These are phyloP conservation scores for Rhadinocentrus ornatus DNA, from an alignment of 2,797 vertebrate species.

Conservation along the genomic window DNA sequence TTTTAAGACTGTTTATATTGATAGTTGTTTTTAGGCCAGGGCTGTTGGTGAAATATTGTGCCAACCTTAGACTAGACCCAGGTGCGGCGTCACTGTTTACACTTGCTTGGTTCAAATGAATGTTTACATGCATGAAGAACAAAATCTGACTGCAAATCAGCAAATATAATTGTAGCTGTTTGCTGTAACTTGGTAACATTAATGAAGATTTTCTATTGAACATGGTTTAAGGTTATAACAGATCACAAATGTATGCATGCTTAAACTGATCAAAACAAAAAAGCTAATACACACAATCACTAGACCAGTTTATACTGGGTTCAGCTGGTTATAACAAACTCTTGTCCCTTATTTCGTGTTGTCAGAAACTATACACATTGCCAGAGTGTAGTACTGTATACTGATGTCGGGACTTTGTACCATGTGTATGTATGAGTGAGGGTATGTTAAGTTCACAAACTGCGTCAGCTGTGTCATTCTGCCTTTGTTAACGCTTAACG, in stretches of 20 bases:
- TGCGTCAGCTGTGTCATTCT: constrained; percentile 44
- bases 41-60: constrained; percentile 9
- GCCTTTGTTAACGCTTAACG: constrained; percentile 47
- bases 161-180: constrained; percentile 26
- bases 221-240: constrained; percentile 5
- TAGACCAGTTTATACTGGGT: constrained; percentile 46
- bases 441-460: constrained; percentile 16
- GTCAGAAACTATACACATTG: constrained; percentile 19
- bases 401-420: constrained; percentile 13
- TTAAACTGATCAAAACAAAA: constrained; percentile 25
- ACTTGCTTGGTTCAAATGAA: constrained; percentile 57
- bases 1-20: background rate
- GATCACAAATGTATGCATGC: constrained; percentile 48
- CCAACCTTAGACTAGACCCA: constrained; percentile 8
- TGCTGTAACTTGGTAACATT: constrained; percentile 12
- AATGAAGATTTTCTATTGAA: constrained; percentile 8
- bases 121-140: constrained; percentile 73
- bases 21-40: constrained; percentile 11
- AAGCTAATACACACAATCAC: constrained; percentile 12
- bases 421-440: constrained; percentile 16
- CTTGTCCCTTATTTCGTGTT: constrained; percentile 25
- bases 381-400: background rate
- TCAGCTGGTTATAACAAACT: constrained; percentile 39
- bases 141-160: constrained; percentile 23
- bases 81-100: constrained; percentile 52